Conservation (phyloP, 2,113 vertebrate genomes). For the Epinephelus cyanopodus region DNA sequence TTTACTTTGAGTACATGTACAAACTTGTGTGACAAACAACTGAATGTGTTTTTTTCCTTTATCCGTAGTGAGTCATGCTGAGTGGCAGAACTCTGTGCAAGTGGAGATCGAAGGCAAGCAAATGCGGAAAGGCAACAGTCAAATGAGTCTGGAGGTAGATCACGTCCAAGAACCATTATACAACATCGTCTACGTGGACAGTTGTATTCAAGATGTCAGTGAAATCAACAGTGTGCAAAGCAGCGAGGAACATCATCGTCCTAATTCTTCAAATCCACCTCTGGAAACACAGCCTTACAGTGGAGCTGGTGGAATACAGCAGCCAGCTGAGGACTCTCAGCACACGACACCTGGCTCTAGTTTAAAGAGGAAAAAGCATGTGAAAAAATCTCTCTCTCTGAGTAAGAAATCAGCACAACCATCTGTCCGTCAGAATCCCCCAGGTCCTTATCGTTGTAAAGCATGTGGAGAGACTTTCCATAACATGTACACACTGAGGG, state of each 20-base stretch:
- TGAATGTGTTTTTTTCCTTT: conserved; percentile 1
- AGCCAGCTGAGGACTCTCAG: conserved; percentile 4
- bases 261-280: background rate
- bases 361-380: conserved; percentile 3
- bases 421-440: background rate
- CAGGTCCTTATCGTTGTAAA: conserved; percentile 25
- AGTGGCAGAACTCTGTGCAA: conserved; percentile 10
- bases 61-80: conserved; percentile 18
- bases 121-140: background rate
- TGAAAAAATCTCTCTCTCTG: background rate
- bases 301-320: background rate
- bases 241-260: background rate
- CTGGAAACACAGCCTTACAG: background rate
- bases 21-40: conserved; percentile 17
- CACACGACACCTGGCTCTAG: background rate
- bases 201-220: background rate
- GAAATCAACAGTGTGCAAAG: conserved; percentile 7
- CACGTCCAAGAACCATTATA: background rate
- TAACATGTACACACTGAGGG: conserved; percentile 30
- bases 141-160: background rate
- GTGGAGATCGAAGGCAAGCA: background rate
- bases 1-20: background rate
- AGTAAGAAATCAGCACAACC: conserved; percentile 5
- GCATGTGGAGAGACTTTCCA: conserved; percentile 54
- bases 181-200: background rate